phyloP scores from a whole-genome alignment of 2,888 invertebrate genomes.

The Drosophila melanosoma region DNA sequence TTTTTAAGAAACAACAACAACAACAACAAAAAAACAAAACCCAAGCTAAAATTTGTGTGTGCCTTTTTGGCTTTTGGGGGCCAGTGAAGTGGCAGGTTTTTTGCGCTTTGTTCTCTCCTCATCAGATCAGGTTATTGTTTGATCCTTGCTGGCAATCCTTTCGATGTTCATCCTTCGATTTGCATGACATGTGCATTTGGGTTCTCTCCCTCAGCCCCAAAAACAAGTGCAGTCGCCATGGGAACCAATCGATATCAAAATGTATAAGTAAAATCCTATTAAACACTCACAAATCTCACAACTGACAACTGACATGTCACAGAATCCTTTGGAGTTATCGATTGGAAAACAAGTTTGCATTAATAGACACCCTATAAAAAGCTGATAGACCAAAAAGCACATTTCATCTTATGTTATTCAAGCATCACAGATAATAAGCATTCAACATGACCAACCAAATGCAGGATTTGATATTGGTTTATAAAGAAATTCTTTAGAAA shows the following conservation, averaged over 20 bases:
- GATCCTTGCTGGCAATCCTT: conserved; percentile 69
- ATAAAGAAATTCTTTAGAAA: neutral
- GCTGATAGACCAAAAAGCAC: neutral
- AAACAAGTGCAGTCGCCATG: conserved; percentile 46
- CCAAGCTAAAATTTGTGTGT: conserved; percentile 28
- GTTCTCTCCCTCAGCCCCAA: neutral
- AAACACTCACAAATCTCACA: conserved; percentile 28
- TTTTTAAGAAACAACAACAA: neutral
- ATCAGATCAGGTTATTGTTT: conserved; percentile 54
- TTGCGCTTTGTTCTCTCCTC: conserved; percentile 40
- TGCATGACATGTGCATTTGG: conserved; percentile 62
- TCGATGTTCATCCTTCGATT: conserved; percentile 59
- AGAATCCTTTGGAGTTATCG: neutral
- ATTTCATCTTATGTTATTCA: neutral
- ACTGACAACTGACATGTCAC: conserved; percentile 23
- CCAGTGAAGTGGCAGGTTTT: conserved; percentile 30
- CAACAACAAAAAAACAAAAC: neutral
- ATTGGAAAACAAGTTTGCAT: neutral
- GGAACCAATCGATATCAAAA: conserved; percentile 43
- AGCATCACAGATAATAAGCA: no score
- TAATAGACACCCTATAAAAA: neutral
- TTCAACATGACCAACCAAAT: no score
- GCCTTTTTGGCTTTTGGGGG: conserved; percentile 20
- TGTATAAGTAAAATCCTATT: conserved; percentile 24
- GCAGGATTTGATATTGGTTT: neutral